These are phyloP conservation scores for Misgurnus anguillicaudatus DNA, from an alignment of 2,113 vertebrate species.

Conservation along the genomic window DNA sequence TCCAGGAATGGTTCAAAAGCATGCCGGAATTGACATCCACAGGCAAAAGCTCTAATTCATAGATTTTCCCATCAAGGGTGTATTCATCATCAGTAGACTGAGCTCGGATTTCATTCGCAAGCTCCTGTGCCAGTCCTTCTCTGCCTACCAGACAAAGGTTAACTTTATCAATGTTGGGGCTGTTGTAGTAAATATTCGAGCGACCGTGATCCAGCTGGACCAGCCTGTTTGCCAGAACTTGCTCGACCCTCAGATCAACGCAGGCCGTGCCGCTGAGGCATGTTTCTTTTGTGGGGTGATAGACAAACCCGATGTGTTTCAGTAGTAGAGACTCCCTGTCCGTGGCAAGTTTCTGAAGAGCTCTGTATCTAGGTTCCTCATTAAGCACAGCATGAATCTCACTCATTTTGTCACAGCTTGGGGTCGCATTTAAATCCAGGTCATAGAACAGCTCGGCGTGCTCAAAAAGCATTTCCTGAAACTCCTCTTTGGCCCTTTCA, in stretches of 20 bases:
- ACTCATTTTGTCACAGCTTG: slow-evolving; percentile 96
- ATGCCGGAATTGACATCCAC: slow-evolving; percentile 93
- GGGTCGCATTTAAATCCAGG: slow-evolving; percentile 96
- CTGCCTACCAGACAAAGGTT: slow-evolving; percentile 96
- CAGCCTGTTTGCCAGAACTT: slow-evolving; percentile 90
- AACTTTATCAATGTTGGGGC: slow-evolving; percentile 93
- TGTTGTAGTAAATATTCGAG: slow-evolving; percentile 90
- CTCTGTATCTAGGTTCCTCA: slow-evolving; percentile 96
- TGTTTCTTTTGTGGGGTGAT: slow-evolving; percentile 98
- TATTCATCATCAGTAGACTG: slow-evolving; percentile 98
- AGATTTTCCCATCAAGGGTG: slow-evolving; percentile 97
- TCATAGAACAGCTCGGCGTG: slow-evolving; percentile 98
- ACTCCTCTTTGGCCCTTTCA: slow-evolving; percentile 99
- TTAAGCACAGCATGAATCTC: slow-evolving; percentile 95
- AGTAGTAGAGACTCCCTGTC: slow-evolving; percentile 97
- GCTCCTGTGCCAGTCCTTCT: slow-evolving; percentile 93
- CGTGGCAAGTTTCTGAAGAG: slow-evolving; percentile 96
- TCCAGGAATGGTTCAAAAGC: slow-evolving; percentile 89
- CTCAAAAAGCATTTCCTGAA: slow-evolving; percentile 99
- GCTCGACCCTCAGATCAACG: slow-evolving; percentile 94
- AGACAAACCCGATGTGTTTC: slow-evolving; percentile 99
- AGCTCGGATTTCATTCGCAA: slow-evolving; percentile 95
- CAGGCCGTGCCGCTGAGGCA: slow-evolving; percentile 96
- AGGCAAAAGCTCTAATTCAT: slow-evolving; percentile 92
- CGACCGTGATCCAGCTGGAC: slow-evolving; percentile 90